phyloP scores from a whole-genome alignment of 2,888 invertebrate species.

The Melinaea menophilus region DNA sequence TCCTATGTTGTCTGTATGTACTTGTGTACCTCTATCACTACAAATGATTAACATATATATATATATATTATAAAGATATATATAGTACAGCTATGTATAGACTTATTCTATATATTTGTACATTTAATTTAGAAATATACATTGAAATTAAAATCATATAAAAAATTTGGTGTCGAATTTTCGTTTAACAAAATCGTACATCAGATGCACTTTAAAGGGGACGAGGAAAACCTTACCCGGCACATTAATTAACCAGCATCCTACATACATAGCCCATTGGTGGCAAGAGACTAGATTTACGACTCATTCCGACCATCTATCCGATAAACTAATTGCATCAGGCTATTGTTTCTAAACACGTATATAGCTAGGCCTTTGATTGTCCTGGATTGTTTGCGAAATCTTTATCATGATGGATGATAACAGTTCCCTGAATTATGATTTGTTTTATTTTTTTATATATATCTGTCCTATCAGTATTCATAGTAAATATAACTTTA shows the following conservation, averaged over 20 bases:
- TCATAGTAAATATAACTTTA: not conserved
- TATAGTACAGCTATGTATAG: conserved; percentile 1
- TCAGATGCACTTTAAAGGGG: conserved; percentile 70
- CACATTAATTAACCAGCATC: conserved; percentile 75
- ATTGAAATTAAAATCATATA: conserved; percentile 30
- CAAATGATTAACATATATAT: not conserved
- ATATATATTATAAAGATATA: not conserved
- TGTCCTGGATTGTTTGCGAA: conserved; percentile 38
- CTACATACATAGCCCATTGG: conserved; percentile 73
- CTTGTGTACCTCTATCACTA: not conserved
- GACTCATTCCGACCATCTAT: conserved; percentile 75
- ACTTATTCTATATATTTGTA: conserved; percentile 19
- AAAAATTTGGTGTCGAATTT: conserved; percentile 53
- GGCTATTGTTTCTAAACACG: conserved; percentile 75
- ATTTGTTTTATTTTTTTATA: not conserved
- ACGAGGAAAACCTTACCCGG: conserved; percentile 67
- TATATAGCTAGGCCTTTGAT: conserved; percentile 49
- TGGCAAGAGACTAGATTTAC: conserved; percentile 73
- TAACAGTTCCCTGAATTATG: conserved; percentile 8
- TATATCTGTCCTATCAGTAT: not conserved
- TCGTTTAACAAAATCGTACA: conserved; percentile 65
- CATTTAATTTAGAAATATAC: conserved; percentile 10
- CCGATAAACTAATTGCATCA: conserved; percentile 75
- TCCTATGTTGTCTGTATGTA: not conserved
- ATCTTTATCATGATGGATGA: conserved; percentile 20